Conservation (phyloP, 2,888 invertebrate genomes). For the Lacanobia wlatinum region DNA sequence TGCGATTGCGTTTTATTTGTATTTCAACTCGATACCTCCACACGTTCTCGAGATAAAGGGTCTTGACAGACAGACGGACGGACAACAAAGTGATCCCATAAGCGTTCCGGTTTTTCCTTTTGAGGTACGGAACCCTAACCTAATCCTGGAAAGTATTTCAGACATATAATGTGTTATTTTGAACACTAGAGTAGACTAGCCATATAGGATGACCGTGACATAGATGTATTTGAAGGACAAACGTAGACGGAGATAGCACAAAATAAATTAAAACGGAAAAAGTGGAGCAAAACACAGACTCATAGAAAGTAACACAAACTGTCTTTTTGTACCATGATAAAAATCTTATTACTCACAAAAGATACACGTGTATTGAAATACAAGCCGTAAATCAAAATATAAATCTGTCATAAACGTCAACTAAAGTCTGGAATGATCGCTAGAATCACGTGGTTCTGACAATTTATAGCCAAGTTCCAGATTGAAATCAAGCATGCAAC, state of each 20-base stretch:
- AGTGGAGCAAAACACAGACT: not conserved
- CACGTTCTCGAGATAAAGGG: too few relatives aligned
- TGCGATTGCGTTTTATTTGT: too few relatives aligned
- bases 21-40: too few relatives aligned
- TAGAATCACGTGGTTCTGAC: conserved; percentile 33
- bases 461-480: conserved; percentile 41
- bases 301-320: not conserved
- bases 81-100: too few relatives aligned
- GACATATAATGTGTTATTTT: conserved; percentile 18
- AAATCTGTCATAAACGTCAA: conserved; percentile 50
- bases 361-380: conserved; percentile 10
- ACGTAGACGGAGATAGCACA: not conserved
- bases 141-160: too few relatives aligned
- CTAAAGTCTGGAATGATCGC: conserved; percentile 26
- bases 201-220: conserved; percentile 23
- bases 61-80: too few relatives aligned
- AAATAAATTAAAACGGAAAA: not conserved
- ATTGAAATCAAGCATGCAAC: conserved; percentile 61
- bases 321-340: not conserved
- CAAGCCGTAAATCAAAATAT: conserved; percentile 31
- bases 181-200: not conserved
- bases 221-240: conserved; percentile 22
- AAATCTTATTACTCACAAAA: not conserved
- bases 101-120: too few relatives aligned
- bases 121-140: too few relatives aligned